These are phyloP conservation scores for Cecropterus lyciades DNA, from an alignment of 1,140 invertebrate genomes.

Conservation along the genomic window DNA sequence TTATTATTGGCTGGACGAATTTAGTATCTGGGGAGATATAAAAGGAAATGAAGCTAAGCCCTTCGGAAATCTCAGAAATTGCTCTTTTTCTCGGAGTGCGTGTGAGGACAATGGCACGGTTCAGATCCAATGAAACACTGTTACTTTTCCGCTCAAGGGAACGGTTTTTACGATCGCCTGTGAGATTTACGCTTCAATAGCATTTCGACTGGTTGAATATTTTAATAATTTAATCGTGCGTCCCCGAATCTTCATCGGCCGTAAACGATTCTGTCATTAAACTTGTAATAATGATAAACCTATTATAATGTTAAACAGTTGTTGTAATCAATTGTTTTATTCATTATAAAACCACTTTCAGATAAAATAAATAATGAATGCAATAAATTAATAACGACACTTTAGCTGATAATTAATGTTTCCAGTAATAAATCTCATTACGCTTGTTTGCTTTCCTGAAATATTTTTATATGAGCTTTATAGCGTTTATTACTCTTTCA, in stretches of 20 bases:
- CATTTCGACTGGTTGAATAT: constrained; percentile 60
- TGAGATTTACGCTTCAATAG: constrained; percentile 62
- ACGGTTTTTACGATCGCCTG: constrained; percentile 67
- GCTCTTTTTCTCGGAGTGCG: constrained; percentile 72
- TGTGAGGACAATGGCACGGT: constrained; percentile 67
- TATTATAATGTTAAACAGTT: not conserved
- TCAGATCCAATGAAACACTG: constrained; percentile 61
- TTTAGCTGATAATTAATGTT: too few species aligned
- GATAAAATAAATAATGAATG: too few species aligned
- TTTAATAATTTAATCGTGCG: constrained; percentile 56
- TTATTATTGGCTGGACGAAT: constrained; percentile 78
- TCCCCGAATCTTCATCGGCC: constrained; percentile 7
- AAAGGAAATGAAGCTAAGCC: constrained; percentile 81
- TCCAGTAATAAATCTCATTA: too few species aligned
- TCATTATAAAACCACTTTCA: too few species aligned
- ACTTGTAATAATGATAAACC: not conserved
- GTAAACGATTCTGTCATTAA: constrained; percentile 1
- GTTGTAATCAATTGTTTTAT: not conserved
- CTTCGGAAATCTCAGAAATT: constrained; percentile 81
- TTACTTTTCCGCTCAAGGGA: constrained; percentile 58
- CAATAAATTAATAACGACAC: too few species aligned
- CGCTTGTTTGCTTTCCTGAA: too few species aligned
- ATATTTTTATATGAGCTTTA: too few species aligned
- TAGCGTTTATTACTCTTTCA: too few species aligned
- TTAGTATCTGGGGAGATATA: constrained; percentile 80